A percentile compares a stretch with the other conserved stretches of the same genome.
Evolutionary conservation across 2,888 invertebrate species (phyloP).

Genomic region (Coelogynopora nodosa): DNA sequence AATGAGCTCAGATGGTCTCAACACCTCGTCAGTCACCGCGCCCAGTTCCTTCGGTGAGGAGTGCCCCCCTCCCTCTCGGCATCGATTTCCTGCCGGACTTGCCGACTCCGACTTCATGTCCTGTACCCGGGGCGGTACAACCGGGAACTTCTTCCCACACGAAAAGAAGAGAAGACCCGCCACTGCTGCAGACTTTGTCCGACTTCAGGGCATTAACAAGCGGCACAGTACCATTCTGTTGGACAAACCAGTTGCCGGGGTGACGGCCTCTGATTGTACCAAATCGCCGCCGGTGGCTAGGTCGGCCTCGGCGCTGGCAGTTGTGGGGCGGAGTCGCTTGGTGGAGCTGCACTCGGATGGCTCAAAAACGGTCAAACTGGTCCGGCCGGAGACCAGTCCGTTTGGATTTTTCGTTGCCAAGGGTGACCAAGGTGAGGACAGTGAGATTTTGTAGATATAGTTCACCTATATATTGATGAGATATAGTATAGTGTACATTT

Average conservation of each 20-base stretch:
- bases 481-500: too few species aligned
- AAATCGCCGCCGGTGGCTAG: background rate
- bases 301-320: background rate
- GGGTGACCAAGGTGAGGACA: background rate
- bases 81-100: background rate
- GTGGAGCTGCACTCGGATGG: background rate
- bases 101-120: background rate
- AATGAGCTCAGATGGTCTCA: background rate
- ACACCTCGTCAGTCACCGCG: background rate
- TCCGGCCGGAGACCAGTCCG: background rate
- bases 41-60: background rate
- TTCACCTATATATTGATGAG: too few species aligned
- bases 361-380: background rate
- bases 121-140: background rate
- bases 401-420: constrained; percentile 15
- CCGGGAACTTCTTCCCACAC: background rate
- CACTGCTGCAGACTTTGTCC: background rate
- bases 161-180: background rate
- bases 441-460: too few species aligned
- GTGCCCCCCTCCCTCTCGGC: background rate
- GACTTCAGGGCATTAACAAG: background rate
- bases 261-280: background rate
- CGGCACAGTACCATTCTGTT: background rate
- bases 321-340: background rate
- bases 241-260: background rate